These are phyloP conservation scores for Umimayanthus kanabou DNA, from an alignment of 92 coral and sea anemone species.

Conservation along the genomic window DNA sequence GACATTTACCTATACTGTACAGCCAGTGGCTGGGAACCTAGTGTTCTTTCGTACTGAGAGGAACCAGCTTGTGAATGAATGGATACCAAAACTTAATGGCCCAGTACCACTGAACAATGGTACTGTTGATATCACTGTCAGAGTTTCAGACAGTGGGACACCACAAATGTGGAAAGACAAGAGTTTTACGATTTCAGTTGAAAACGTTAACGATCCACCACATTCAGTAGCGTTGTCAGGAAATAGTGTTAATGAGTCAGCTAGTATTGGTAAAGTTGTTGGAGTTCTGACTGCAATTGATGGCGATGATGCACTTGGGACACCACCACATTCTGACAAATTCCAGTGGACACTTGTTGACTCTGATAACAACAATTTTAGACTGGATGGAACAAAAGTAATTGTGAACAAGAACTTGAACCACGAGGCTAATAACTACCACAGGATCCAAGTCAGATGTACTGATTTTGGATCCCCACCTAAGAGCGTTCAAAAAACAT, in stretches of 20 bases:
- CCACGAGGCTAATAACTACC: constrained; percentile 67
- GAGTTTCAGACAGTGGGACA: constrained; percentile 72
- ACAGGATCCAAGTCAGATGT: constrained; percentile 68
- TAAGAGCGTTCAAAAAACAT: constrained; percentile 34
- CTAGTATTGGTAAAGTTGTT: constrained; percentile 56
- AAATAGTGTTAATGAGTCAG: constrained; percentile 69
- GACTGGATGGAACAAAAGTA: constrained; percentile 56
- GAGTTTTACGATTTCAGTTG: constrained; percentile 54
- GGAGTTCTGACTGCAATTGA: constrained; percentile 81
- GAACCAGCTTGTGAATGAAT: constrained; percentile 57
- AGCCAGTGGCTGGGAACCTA: constrained; percentile 37
- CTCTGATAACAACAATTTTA: constrained; percentile 59
- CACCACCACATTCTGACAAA: constrained; percentile 59
- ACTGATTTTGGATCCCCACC: constrained; percentile 83
- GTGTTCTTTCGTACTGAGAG: constrained; percentile 57
- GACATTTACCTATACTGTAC: constrained; percentile 69
- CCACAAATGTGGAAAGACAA: constrained; percentile 79
- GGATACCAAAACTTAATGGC: constrained; percentile 84
- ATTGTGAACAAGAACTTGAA: constrained; percentile 63
- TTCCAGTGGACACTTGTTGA: constrained; percentile 70
- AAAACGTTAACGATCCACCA: constrained; percentile 91
- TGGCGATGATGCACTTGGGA: constrained; percentile 73
- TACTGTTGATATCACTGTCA: constrained; percentile 52
- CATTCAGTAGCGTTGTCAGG: constrained; percentile 67
- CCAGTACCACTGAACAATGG: constrained; percentile 54